A percentile compares a stretch with the other conserved stretches of the same genome.
phyloP scores from a whole-genome alignment of 2,797 vertebrate genomes.

The Lindbergichthys nudifrons region DNA sequence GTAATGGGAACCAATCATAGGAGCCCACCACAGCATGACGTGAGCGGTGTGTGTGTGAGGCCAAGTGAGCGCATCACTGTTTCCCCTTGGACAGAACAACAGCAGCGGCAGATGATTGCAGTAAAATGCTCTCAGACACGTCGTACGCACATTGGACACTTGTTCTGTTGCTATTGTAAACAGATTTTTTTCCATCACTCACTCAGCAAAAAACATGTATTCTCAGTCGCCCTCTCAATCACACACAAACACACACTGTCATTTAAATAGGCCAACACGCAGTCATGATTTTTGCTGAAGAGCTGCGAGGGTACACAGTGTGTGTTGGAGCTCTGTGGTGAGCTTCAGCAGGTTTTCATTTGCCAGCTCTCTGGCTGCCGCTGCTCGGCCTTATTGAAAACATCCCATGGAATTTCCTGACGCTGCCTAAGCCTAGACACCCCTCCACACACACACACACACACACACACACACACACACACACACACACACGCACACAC shows the following conservation, averaged over 20 bases:
- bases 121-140: slow-evolving; percentile 34
- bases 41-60: slow-evolving; percentile 27
- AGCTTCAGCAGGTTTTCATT: slow-evolving; percentile 84
- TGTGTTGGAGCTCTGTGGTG: slow-evolving; percentile 57
- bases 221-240: slow-evolving; percentile 11
- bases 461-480: slow-evolving; percentile 20
- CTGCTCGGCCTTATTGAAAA: slow-evolving; percentile 83
- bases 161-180: slow-evolving; percentile 58
- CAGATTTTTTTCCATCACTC: slow-evolving; percentile 47
- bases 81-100: slow-evolving; percentile 57
- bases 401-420: slow-evolving; percentile 87
- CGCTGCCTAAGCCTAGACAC: slow-evolving; percentile 72
- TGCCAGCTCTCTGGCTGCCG: slow-evolving; percentile 73
- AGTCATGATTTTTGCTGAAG: slow-evolving; percentile 43
- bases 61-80: slow-evolving; percentile 62
- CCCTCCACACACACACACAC: slow-evolving; percentile 39
- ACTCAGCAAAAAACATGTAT: slow-evolving; percentile 19
- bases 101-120: slow-evolving; percentile 56
- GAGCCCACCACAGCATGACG: slow-evolving; percentile 43
- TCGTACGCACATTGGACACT: slow-evolving; percentile 31
- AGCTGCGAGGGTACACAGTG: slow-evolving; percentile 38
- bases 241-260: slow-evolving; percentile 24
- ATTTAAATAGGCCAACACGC: slow-evolving; percentile 25
- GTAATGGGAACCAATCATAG: slow-evolving; percentile 50
- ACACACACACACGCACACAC: slow-evolving; percentile 27